Evolutionary conservation across 2,888 invertebrate species (phyloP), one percentile per base, ranked within the genome.

Genomic region (Drosophila kanekoi): DNA sequence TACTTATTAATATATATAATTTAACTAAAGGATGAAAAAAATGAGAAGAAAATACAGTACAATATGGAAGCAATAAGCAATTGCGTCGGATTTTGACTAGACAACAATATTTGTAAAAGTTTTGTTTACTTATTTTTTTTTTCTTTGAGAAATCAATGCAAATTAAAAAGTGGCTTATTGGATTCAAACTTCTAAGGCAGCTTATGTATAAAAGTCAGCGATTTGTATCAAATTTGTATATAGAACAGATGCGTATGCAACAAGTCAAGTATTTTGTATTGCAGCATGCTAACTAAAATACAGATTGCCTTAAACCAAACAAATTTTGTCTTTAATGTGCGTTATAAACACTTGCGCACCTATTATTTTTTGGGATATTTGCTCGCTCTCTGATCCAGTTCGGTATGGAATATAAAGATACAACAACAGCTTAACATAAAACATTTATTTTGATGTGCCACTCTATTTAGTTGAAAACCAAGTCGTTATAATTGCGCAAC

Each of bases 401-500:
- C 9, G 44, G 33, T 23, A n/a, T 28, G 32, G 14, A 23, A n/a
- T 41, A 48, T 44, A 40, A n/a, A 53, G 51, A 59, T 35, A 47
- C 23, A 72, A 43, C 44, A 71, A 54, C 56, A 49, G 33, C 40
- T 45, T 14, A 67, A 61, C 60, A 56, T 28, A 47, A 23, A 58
- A 64, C 37, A 62, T 45, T 43, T 47, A 47, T 20, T 33, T 14
- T 32, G n/a, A 13, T 18, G n/a, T 40, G 33, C 6, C 44, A 33
- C 18, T 40, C 38, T 32, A 1, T 35, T 93, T 93, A 99, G 93
- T 99, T 99, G 91, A 99, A 99, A 89, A 99, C 95, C 54, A 99
- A 94, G 90, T 99, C 98, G 91, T 96, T 97, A 92, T 98, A 99
- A 93, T 97, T 97, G 77, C 95, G 95, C 44, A 99, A 94, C 65